phyloP scores from a whole-genome alignment of 2,888 invertebrate species.

The Gastrophysa polygoni region DNA sequence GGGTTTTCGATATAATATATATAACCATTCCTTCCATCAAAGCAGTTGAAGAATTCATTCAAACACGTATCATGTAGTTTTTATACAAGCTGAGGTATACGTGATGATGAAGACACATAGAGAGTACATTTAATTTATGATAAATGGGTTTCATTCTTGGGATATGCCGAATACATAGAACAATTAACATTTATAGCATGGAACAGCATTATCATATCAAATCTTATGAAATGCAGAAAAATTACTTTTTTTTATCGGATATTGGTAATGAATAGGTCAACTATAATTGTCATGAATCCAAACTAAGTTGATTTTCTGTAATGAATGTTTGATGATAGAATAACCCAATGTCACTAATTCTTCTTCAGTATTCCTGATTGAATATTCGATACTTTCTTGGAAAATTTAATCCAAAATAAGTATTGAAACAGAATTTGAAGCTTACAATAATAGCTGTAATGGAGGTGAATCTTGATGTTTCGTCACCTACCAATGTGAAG shows the following conservation, averaged over 20 bases:
- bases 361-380: too few relatives aligned
- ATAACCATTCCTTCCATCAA: conserved; percentile 54
- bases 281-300: too few relatives aligned
- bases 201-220: conserved; percentile 28
- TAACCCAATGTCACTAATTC: too few relatives aligned
- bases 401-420: too few relatives aligned
- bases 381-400: too few relatives aligned
- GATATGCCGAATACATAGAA: conserved; percentile 53
- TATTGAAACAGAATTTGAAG: too few relatives aligned
- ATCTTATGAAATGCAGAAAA: conserved; percentile 10
- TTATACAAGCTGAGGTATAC: conserved; percentile 62
- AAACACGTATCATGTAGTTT: conserved; percentile 43
- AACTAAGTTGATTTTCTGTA: too few relatives aligned
- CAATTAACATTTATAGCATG: conserved; percentile 47
- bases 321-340: too few relatives aligned
- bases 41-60: conserved; percentile 52
- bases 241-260: too few relatives aligned
- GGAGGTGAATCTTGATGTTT: background rate
- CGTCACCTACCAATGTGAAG: background rate
- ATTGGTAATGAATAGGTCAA: too few relatives aligned
- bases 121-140: conserved; percentile 56
- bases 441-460: too few relatives aligned
- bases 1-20: conserved; percentile 50
- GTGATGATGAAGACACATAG: conserved; percentile 61
- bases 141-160: conserved; percentile 46